Evolutionary conservation across 92 coral and sea anemone species (phyloP).

Genomic region (Blastomussa wellsi): DNA sequence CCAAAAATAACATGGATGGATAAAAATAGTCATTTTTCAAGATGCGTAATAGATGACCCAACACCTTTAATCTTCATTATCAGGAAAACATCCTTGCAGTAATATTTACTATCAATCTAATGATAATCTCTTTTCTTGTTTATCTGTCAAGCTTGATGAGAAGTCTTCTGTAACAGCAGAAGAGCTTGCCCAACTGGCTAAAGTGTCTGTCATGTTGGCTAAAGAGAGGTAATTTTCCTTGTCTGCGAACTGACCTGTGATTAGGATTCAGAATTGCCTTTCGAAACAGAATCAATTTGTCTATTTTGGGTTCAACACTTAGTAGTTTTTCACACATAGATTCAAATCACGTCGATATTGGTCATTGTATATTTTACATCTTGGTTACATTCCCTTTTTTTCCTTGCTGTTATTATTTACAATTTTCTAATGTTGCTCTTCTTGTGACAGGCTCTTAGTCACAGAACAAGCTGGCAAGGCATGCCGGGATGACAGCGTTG

Average conservation of each 20-base stretch:
- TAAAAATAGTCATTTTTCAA: too few relatives aligned
- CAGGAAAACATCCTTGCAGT: not conserved
- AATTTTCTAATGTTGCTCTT: not conserved
- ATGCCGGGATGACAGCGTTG: conserved; percentile 96
- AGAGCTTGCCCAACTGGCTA: conserved; percentile 74
- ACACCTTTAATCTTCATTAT: too few relatives aligned
- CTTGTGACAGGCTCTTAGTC: conserved; percentile 71
- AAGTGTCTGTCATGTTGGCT: conserved; percentile 94
- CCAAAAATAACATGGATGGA: too few relatives aligned
- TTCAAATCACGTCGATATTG: not conserved
- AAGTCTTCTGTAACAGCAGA: conserved; percentile 91
- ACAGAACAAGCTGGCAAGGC: conserved; percentile 99
- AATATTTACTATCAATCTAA: not conserved
- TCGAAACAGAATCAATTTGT: too few relatives aligned
- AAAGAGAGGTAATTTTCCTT: conserved; percentile 75
- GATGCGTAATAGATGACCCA: too few relatives aligned
- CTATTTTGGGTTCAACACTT: not conserved
- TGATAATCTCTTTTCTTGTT: not conserved
- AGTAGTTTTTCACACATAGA: not conserved
- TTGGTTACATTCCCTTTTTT: too few relatives aligned
- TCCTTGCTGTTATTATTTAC: not conserved
- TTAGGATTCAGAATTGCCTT: not conserved
- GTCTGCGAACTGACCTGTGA: not conserved
- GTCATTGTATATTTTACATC: too few relatives aligned
- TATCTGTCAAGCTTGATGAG: conserved; percentile 67